These are phyloP conservation scores for Saimiri boliviensis DNA, from an alignment of 2,113 vertebrate species.

Conservation along the genomic window DNA sequence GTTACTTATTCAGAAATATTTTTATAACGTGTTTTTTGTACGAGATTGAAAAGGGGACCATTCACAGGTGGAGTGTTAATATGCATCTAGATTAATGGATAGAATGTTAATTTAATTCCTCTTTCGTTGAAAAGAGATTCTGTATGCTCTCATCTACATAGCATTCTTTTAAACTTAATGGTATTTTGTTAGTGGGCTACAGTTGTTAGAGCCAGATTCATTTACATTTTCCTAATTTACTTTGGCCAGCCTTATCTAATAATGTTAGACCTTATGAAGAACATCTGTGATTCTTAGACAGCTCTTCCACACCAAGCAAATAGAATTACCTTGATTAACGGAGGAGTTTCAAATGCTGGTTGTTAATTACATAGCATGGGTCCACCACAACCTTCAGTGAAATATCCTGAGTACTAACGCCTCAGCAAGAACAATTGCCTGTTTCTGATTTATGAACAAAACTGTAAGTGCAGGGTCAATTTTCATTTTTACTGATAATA, in stretches of 20 bases:
- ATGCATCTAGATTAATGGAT: accelerated
- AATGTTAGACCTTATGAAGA: background rate
- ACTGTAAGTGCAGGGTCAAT: background rate
- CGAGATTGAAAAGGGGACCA: background rate
- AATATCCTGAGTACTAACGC: background rate
- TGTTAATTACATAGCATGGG: background rate
- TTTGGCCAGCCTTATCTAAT: background rate
- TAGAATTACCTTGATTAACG: background rate
- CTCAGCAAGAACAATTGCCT: background rate
- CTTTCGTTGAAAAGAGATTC: background rate
- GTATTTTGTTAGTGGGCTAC: background rate
- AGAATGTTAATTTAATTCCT: background rate
- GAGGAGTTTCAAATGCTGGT: background rate
- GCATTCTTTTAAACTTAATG: background rate
- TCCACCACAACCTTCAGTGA: background rate
- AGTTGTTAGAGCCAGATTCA: background rate
- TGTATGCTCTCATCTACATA: background rate
- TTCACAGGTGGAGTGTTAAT: background rate
- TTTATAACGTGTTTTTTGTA: background rate
- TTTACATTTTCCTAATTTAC: background rate
- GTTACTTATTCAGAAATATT: background rate
- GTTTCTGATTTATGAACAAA: background rate
- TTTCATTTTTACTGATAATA: background rate
- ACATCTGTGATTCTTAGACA: background rate
- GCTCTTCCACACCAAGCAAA: background rate